Evolutionary conservation across 2,888 invertebrate species (phyloP), one percentile per base, ranked within the genome.

Genomic region (Nasonovia ribisnigri): DNA sequence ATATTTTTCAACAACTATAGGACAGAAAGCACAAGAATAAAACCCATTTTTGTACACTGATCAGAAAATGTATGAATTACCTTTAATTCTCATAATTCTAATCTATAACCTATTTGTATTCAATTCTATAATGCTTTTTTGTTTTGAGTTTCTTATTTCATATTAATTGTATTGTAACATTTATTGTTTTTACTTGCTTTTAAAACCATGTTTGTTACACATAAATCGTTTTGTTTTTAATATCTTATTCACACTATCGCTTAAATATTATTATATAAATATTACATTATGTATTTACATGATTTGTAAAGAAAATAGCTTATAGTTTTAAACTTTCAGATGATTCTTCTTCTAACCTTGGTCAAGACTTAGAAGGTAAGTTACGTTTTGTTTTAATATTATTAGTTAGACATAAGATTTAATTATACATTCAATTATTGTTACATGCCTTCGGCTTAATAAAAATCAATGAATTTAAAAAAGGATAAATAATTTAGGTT

Each of bases 311-410:
- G 92, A 92, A 92, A 88, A 88, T 88, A 92, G 92, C 92, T 92
- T 88, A 92, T 88, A 92, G 90, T 93, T 93, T 93, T 90, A 86
- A 54, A 93, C 46, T 93, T 93, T 93, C 93, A 93, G 93, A 93
- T 93, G 93, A 93, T 90, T 20, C 93, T n/a, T 51, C 93, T 86
- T 84, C 90, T 60, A 90, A 90, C 84, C 90, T 90, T 26, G 93
- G 93, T 42, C 93, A 93, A 93, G 93, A 93, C 42, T n/a, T 93
- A 86, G 93, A 93, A 90, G 93, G 93, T 93, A 90, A 93, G 93
- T 67, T 51, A 90, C 57, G 10, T 36, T 88, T 67, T 43, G 13
- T n/a, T 88, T 77, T 67, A 77, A n/a, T n/a, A 51, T 88, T 51
- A 51, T 26, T 88, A 48, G 4, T 24, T 48, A 88, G 48, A 87